These are phyloP conservation scores for Tenrec ecaudatus DNA, from an alignment of 2,113 vertebrate species.

Conservation along the genomic window DNA sequence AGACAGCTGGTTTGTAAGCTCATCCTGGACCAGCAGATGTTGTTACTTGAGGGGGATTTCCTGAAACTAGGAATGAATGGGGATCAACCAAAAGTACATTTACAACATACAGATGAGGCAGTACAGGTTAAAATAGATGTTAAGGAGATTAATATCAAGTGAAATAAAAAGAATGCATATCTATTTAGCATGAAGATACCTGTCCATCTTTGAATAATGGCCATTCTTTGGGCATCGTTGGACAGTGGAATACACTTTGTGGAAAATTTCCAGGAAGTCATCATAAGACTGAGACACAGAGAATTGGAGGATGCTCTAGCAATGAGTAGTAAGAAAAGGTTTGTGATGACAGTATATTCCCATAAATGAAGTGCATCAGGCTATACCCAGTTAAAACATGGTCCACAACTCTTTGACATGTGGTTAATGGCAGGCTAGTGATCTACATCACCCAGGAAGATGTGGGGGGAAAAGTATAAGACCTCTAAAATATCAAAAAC, in stretches of 20 bases:
- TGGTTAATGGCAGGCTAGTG: neutral
- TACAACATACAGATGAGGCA: neutral
- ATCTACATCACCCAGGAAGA: neutral
- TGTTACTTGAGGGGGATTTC: neutral
- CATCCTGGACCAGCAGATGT: neutral
- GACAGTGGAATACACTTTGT: neutral
- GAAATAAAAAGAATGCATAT: neutral
- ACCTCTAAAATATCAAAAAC: too few relatives aligned
- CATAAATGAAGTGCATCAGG: neutral
- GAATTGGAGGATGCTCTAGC: neutral
- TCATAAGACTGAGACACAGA: neutral
- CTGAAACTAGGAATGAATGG: slow-evolving; percentile 18
- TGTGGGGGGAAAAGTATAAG: too few relatives aligned
- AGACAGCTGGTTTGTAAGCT: neutral
- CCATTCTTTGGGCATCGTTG: neutral
- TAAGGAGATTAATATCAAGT: neutral
- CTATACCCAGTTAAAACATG: neutral
- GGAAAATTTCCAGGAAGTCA: neutral
- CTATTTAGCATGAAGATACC: neutral
- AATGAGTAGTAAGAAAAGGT: neutral
- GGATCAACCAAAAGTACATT: neutral
- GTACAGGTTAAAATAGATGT: neutral
- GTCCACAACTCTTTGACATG: neutral
- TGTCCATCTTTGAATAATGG: slow-evolving; percentile 28
- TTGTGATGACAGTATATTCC: neutral